These are phyloP conservation scores for Smutsia temminckii DNA, from an alignment of 2,797 vertebrate genomes.

Conservation along the genomic window DNA sequence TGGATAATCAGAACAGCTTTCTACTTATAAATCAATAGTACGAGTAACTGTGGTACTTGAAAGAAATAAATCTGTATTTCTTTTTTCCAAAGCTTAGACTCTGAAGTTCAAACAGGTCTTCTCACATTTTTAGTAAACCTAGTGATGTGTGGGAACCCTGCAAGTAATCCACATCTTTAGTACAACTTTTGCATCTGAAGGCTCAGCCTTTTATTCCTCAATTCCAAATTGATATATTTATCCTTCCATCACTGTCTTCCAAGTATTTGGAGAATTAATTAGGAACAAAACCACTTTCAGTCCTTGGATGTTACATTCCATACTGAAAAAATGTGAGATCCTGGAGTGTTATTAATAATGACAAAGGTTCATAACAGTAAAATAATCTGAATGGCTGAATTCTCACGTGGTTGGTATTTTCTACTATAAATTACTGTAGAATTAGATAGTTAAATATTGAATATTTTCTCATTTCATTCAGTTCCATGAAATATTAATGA, in stretches of 20 bases:
- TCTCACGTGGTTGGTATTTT: constrained; percentile 80
- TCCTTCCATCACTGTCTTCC: constrained; percentile 69
- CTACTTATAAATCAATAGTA: background rate
- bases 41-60: background rate
- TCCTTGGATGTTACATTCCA: constrained; percentile 69
- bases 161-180: background rate
- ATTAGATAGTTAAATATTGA: constrained; percentile 84
- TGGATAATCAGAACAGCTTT: background rate
- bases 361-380: constrained; percentile 74
- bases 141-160: background rate
- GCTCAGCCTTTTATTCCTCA: constrained; percentile 60
- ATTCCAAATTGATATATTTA: constrained; percentile 77
- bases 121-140: constrained; percentile 29
- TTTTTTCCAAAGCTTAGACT: background rate
- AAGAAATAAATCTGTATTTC: background rate
- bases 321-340: constrained; percentile 72
- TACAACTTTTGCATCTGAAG: constrained; percentile 30
- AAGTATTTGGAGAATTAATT: constrained; percentile 79
- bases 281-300: constrained; percentile 78
- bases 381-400: constrained; percentile 72
- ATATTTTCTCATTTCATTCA: constrained; percentile 83
- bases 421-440: constrained; percentile 80
- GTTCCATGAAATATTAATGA: constrained; percentile 82
- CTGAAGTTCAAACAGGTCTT: background rate
- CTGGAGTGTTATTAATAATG: constrained; percentile 72